phyloP scores from a whole-genome alignment of 2,888 invertebrate species.

The Oscheius onirici region DNA sequence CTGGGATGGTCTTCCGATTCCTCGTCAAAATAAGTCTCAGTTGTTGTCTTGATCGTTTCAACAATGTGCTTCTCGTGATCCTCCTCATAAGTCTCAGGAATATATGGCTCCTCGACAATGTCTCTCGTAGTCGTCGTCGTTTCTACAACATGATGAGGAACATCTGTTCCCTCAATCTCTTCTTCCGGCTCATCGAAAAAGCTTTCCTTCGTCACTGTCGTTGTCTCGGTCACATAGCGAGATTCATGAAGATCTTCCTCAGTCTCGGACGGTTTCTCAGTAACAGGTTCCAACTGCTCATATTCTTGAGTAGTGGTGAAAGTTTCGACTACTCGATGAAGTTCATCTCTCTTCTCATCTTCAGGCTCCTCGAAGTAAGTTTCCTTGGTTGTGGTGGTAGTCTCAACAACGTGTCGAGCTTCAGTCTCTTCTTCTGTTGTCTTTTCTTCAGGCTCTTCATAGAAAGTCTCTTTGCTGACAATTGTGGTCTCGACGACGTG shows the following conservation, averaged over 20 bases:
- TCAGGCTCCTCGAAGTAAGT: not conserved
- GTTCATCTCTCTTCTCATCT: conserved; percentile 21
- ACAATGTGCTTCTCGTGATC: not conserved
- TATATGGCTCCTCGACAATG: no score
- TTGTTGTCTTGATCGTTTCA: not conserved
- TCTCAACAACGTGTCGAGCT: not conserved
- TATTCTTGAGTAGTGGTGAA: no score
- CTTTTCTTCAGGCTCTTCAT: conserved; percentile 3
- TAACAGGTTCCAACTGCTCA: no score
- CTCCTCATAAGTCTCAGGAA: not conserved
- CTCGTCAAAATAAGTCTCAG: not conserved
- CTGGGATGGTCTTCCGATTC: not conserved
- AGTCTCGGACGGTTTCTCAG: no score
- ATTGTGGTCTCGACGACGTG: conserved; percentile 5
- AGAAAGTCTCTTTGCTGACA: conserved; percentile 11
- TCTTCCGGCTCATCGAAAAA: conserved; percentile 8
- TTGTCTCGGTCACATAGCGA: not conserved
- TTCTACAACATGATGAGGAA: not conserved
- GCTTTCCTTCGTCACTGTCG: conserved; percentile 7
- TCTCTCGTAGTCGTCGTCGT: not conserved
- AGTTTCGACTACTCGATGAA: no score
- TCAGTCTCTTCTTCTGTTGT: not conserved
- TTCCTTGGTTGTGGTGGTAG: conserved; percentile 10
- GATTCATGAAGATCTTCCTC: not conserved
- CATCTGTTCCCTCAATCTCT: not conserved